A percentile compares a stretch with the other conserved stretches of the same genome.
These are phyloP conservation scores for Cuculus canorus DNA, from an alignment of 2,797 vertebrate species.

Conservation along the genomic window DNA sequence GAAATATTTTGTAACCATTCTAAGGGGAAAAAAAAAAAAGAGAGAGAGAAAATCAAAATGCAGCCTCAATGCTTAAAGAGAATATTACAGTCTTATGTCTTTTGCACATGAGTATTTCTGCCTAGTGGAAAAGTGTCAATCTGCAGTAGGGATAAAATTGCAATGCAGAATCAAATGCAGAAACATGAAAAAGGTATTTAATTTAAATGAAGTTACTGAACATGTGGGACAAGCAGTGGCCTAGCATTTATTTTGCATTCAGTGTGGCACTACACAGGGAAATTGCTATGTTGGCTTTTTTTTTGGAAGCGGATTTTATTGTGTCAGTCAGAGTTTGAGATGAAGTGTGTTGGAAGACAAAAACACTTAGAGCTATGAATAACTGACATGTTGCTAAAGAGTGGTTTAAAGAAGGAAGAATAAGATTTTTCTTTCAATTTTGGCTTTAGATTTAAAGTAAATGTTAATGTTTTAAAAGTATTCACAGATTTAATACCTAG, in stretches of 20 bases:
- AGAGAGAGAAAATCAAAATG: constrained; percentile 73
- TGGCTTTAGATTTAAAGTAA: constrained; percentile 80
- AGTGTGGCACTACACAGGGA: constrained; percentile 72
- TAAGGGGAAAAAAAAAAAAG: constrained; percentile 36
- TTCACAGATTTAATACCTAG: constrained; percentile 84
- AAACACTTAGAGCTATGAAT: constrained; percentile 62
- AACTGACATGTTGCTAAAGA: constrained; percentile 76
- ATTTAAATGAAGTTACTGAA: constrained; percentile 69
- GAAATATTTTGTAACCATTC: constrained; percentile 72
- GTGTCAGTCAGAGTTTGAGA: constrained; percentile 71
- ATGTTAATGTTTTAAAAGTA: constrained; percentile 79
- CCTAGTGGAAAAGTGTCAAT: constrained; percentile 75
- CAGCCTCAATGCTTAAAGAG: constrained; percentile 74
- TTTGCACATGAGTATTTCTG: constrained; percentile 79
- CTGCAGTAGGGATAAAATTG: constrained; percentile 62
- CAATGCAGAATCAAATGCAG: constrained; percentile 74
- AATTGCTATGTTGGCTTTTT: constrained; percentile 64
- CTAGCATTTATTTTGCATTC: constrained; percentile 74
- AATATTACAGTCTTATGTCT: constrained; percentile 74
- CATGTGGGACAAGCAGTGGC: constrained; percentile 59
- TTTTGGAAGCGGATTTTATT: constrained; percentile 59
- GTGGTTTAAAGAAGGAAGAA: constrained; percentile 71
- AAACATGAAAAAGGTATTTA: constrained; percentile 65
- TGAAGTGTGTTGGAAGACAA: constrained; percentile 73
- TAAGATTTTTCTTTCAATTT: constrained; percentile 67